These are phyloP conservation scores for Pangasius mekongensis DNA, from an alignment of 2,797 vertebrate species.

Conservation along the genomic window DNA sequence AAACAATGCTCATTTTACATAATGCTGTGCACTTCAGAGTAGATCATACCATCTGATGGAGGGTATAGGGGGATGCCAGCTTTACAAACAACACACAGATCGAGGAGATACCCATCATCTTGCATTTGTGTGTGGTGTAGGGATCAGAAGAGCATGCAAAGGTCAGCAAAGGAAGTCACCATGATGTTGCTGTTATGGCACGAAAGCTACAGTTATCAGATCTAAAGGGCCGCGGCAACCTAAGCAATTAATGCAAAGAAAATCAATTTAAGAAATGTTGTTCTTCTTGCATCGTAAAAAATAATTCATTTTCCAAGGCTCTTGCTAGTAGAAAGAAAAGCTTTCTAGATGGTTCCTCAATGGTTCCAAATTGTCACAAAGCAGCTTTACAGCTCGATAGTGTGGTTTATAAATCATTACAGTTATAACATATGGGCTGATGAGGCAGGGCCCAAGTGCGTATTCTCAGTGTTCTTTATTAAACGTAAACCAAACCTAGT, in stretches of 20 bases:
- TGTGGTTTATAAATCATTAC: background rate
- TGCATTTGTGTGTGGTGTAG: conserved; percentile 42
- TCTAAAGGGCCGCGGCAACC: background rate
- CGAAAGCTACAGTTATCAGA: background rate
- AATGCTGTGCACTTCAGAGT: conserved; percentile 30
- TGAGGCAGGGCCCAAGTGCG: background rate
- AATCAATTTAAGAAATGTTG: background rate
- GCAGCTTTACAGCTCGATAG: background rate
- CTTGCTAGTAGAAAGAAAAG: background rate
- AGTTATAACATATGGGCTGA: background rate
- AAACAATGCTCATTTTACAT: conserved; percentile 30
- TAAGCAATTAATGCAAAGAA: background rate
- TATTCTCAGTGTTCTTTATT: background rate
- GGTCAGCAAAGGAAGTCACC: conserved; percentile 33
- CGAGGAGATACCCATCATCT: conserved; percentile 48
- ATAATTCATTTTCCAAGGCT: background rate
- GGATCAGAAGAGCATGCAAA: conserved; percentile 43
- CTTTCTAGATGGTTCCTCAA: background rate
- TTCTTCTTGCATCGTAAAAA: background rate
- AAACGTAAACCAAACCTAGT: background rate
- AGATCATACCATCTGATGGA: conserved; percentile 42
- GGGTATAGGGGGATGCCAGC: conserved; percentile 45
- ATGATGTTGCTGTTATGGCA: background rate
- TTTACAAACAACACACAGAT: conserved; percentile 43
- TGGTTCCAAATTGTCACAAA: background rate